Conservation (phyloP, 2,888 invertebrate species). For the Drosophila yooni region DNA sequence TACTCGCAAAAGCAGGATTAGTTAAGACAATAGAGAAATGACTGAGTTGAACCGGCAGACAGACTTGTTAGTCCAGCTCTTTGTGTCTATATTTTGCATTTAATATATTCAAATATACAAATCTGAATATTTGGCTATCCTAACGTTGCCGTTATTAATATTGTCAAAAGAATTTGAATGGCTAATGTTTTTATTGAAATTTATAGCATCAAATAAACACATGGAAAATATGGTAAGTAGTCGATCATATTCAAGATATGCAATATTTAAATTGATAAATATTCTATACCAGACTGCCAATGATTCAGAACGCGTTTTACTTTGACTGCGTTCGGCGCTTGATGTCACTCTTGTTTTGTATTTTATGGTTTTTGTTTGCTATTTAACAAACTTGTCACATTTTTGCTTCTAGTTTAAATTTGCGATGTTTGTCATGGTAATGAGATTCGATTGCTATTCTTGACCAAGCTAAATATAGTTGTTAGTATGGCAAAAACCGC, state of each 20-base stretch:
- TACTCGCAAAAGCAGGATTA: conserved; percentile 39
- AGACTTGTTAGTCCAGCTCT: conserved; percentile 40
- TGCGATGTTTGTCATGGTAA: conserved; percentile 66
- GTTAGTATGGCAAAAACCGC: conserved; percentile 13
- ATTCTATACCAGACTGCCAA: conserved; percentile 7
- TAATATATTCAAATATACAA: neutral
- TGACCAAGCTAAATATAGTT: conserved; percentile 42
- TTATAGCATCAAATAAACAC: conserved; percentile 50
- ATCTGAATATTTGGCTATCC: conserved; percentile 1
- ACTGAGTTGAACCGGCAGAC: conserved; percentile 35
- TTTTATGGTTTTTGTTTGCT: conserved; percentile 19
- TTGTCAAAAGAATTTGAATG: conserved; percentile 38
- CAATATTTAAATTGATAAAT: conserved; percentile 16
- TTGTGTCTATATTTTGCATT: neutral
- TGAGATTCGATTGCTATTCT: conserved; percentile 45
- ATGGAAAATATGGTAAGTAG: conserved; percentile 32
- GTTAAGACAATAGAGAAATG: conserved; percentile 51
- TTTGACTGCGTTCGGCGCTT: conserved; percentile 31
- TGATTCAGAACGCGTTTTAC: conserved; percentile 61
- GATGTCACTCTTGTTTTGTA: conserved; percentile 54
- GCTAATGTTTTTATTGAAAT: conserved; percentile 45
- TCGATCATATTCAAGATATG: conserved; percentile 6
- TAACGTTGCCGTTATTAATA: conserved; percentile 45
- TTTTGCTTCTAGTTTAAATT: conserved; percentile 32
- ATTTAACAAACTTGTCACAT: conserved; percentile 77